Evolutionary conservation across 2,888 invertebrate genomes (phyloP), one percentile per base, ranked within the genome.

Genomic region (Sturmia bella): DNA sequence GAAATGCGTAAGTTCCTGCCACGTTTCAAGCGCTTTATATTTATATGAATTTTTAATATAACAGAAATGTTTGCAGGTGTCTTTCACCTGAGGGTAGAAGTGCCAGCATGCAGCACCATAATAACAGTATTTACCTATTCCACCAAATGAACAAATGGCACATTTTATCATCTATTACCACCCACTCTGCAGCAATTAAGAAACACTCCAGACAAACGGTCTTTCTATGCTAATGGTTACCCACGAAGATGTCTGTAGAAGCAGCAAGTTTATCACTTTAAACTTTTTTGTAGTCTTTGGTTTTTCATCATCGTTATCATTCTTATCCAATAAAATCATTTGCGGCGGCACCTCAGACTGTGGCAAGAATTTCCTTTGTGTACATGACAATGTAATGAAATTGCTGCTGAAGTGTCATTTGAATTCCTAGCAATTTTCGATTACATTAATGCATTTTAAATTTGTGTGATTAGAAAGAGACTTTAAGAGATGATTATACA

Each of bases 401-500:
- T 48, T 77, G 37, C 43, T 63, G 17, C 56, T 50, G 24, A 63
- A 63, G 63, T 77, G 48, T 77, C 56, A 13, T 54, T 69, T 45
- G 64, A 66, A 66, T 66, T 48, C 57, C 57, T 32, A 32, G 9
- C 7, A 32, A 32, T 32, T 32, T 32, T 32, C 9, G 54, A 32
- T 32, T 64, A 43, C 45, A 32, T 54, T 56, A 54, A 56, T 45
- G 52, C 54, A 64, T 45, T 64, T 13, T 63, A 3, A 32, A 64
- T 9, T 32, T 24, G 17, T 56, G 37, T 52, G 17, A 19, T 32
- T 19, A 43, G n/a, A 43, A 15, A n/a, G 13, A 15, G 2, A 13
- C 6, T 43, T 15, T 15, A 43, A n/a, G n/a, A 9, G 15, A n/a
- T n/a, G 15, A n/a, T n/a, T 4, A 43, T 43, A n/a, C n/a, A n/a